Evolutionary conservation across 2,888 invertebrate genomes (phyloP).

Genomic region (Dryomyza anilis): DNA sequence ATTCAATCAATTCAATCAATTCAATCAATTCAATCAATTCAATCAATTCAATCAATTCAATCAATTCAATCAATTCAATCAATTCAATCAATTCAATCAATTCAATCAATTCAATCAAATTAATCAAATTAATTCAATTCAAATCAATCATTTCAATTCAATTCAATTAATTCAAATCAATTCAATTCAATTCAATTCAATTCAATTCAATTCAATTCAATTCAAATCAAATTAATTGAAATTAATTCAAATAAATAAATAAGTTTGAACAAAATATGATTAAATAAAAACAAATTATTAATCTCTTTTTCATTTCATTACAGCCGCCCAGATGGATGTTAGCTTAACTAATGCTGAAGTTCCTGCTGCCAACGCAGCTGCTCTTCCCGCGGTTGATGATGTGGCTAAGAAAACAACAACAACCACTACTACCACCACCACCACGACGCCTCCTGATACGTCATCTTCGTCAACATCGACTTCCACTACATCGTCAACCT

Average conservation of each 20-base stretch:
- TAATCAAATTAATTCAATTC: no score
- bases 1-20: no score
- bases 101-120: no score
- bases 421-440: slow-evolving; percentile 12
- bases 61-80: no score
- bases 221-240: background rate
- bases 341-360: slow-evolving; percentile 29
- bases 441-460: slow-evolving; percentile 18
- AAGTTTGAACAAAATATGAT: background rate
- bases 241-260: background rate
- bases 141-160: background rate
- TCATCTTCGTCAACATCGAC: slow-evolving; percentile 28
- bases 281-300: background rate
- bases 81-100: no score
- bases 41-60: no score
- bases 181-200: no score
- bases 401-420: slow-evolving; percentile 22
- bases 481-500: slow-evolving; percentile 31
- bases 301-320: background rate
- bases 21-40: no score
- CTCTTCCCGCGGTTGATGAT: slow-evolving; percentile 21
- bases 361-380: slow-evolving; percentile 25
- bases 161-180: no score
- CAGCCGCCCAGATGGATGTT: slow-evolving; percentile 36
- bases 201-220: no score